Base-by-base conservation (phyloP, 2,888 invertebrate species). In the Neoascia interrupta region DNA sequence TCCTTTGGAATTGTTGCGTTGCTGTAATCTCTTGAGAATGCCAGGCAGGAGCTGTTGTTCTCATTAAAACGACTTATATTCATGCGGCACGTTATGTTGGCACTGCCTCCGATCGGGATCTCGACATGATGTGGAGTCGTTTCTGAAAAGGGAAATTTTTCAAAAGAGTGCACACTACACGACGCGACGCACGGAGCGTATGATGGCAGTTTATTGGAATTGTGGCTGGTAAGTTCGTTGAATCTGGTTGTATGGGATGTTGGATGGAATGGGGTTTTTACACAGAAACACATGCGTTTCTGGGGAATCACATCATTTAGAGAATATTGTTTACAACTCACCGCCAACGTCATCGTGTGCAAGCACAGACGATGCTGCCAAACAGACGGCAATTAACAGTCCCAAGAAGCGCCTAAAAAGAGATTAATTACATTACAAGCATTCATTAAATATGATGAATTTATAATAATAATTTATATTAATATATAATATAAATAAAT, bases 1-100 rank as follows among this genome's bases (percentile, higher is more conserved):
- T 58, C 47, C 4, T 58, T 16, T 5, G 82, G 49, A 19, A 84
- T 61, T 3, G 18, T 26, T 56, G 81, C 34, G 11, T 80, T 64
- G 0, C 80, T 82, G 2, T 75, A 45, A 3, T 69, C 76, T 34
- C 74, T 76, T 13, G 74, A 76, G 28, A 87, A 87, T 49, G 84
- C 83, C 10, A 87, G 72, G 68, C 83, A 81, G 43, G 70, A 73
- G 11, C 83, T 81, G 43, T 84, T 81, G 16, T 82, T 54, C 0
- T 81, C 83, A 2, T 75, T 58, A 73, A 87, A 87, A 16, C 45
- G 66, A 31, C 81, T 74, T 16, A 81, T 82, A 49, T 87, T 85
- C 75, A 87, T 85, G 37, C 83, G 84, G 73, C 87, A 87, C 36
- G 83, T 86, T 23, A 87, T 85, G 49, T 86, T 86, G 0, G 84